Base-by-base conservation (phyloP, 2,888 invertebrate species). In the Drosophila gaucha region DNA sequence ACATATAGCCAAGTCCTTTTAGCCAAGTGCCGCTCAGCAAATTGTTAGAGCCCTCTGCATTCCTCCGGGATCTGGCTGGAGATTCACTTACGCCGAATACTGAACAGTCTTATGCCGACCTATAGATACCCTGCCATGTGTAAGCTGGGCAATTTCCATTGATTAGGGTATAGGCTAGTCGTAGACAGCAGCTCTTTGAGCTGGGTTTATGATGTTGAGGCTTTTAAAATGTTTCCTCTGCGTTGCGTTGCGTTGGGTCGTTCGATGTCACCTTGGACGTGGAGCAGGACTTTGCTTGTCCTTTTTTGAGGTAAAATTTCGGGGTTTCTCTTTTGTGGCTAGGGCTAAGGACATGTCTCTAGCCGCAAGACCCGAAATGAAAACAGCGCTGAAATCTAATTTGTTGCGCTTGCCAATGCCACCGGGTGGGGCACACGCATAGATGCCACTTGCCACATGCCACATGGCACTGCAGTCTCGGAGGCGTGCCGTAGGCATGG, bases 311-410 rank as follows among this genome's bases (percentile, higher is more conserved):
- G 16, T 22, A 16, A 18, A 1, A 20, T 47, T 33, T 16, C 9
- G 4, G 9, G 26, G 16, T 9, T 30, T 28, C n/a, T n/a, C 35
- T 49, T 41, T 52, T 52, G 28, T 31, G 57, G 35, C 46, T 4
- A 9, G 9, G 18, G 2, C 3, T 12, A 14, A 18, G 51, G 44
- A 58, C 31, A 57, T 12, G 46, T 39, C 31, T 36, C 38, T 50
- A 18, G 38, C 54, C 70, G 46, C 58, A 67, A 58, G 46, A 57
- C 9, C 54, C 64, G 43, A 70, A 62, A 66, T 65, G 87, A 73
- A 75, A 86, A 60, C 82, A 57, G 52, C 73, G 83, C 55, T 65
- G 69, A 65, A 82, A 87, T 87, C 82, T 78, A 82, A 82, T 82
- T 82, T 80, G 78, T 51, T 63, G 74, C 71, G 67, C 52, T 63